Evolutionary conservation across 2,113 vertebrate species (phyloP).

Genomic region (Hyperopisus bebe): DNA sequence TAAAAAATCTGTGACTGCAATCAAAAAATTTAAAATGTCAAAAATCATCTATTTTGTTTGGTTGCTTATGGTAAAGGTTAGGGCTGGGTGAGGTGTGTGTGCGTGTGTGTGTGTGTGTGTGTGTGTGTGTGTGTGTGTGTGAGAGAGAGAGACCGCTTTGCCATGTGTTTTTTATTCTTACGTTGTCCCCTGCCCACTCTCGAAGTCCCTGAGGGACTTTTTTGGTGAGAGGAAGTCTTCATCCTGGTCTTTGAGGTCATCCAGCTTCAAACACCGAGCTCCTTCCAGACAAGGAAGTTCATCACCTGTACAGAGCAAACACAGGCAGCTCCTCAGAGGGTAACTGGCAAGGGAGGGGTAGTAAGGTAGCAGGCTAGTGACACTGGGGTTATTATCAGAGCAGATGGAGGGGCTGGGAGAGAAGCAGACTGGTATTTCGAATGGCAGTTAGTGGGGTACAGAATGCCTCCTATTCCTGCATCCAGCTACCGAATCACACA

Average conservation of each 20-base stretch:
- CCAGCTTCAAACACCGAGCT: conserved; percentile 64
- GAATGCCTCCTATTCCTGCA: not conserved
- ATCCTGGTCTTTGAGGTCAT: conserved; percentile 70
- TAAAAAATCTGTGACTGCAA: not conserved
- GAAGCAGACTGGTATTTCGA: not conserved
- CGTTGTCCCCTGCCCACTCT: conserved; percentile 64
- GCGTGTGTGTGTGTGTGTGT: not conserved
- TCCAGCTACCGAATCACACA: not conserved
- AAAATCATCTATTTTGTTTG: not conserved
- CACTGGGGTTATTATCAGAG: not conserved
- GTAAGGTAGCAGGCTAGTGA: not conserved
- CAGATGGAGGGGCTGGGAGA: not conserved
- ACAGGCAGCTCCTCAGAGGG: conserved; percentile 7
- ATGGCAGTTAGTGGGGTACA: not conserved
- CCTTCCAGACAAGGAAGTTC: conserved; percentile 67
- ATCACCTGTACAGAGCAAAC: conserved; percentile 51
- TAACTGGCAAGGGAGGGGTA: not conserved
- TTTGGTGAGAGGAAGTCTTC: conserved; percentile 70
- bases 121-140: not conserved
- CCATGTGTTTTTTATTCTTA: conserved; percentile 39
- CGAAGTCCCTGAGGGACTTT: conserved; percentile 64
- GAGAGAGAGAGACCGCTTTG: not conserved
- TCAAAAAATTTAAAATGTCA: not conserved
- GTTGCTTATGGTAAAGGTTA: not conserved
- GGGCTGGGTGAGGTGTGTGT: too few relatives aligned